These are phyloP conservation scores for Drosophila kepulauana DNA, from an alignment of 1,140 invertebrate genomes.

Conservation along the genomic window DNA sequence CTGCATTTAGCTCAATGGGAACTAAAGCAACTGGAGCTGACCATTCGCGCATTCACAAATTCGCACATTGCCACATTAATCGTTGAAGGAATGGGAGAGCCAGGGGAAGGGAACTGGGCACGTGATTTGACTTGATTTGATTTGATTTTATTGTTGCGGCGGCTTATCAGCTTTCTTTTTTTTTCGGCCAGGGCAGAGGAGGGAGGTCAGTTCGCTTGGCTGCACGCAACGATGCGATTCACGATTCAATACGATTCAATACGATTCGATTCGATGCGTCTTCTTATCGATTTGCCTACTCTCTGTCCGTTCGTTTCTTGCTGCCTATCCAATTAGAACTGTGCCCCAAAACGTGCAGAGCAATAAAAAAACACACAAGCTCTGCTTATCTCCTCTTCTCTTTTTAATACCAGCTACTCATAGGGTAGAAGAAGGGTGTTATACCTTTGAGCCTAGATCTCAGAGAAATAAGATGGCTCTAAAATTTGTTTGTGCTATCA, in stretches of 20 bases:
- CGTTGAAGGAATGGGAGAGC: not conserved
- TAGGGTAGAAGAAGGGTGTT: too few species aligned
- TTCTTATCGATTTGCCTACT: constrained; percentile 63
- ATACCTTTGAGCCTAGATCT: too few species aligned
- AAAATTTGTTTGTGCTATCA: too few species aligned
- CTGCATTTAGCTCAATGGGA: constrained; percentile 17
- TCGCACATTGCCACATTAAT: constrained; percentile 18
- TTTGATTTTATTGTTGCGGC: constrained; percentile 81
- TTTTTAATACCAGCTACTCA: too few species aligned
- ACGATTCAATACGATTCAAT: constrained; percentile 46
- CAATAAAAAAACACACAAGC: constrained; percentile 54
- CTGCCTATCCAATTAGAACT: constrained; percentile 78
- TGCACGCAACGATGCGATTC: constrained; percentile 46
- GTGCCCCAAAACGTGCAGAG: constrained; percentile 69
- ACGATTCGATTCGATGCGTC: constrained; percentile 16
- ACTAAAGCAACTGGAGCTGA: constrained; percentile 25
- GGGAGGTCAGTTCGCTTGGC: not conserved
- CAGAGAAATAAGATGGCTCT: too few species aligned
- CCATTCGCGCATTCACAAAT: constrained; percentile 13
- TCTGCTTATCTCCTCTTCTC: not conserved
- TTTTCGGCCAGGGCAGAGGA: too few species aligned
- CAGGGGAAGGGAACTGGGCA: constrained; percentile 9
- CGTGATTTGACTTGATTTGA: constrained; percentile 57
- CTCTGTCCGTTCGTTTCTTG: constrained; percentile 13
- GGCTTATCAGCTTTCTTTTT: constrained; percentile 70